Evolutionary conservation across 2,888 invertebrate species (phyloP).

Genomic region (Trachelus stipa): DNA sequence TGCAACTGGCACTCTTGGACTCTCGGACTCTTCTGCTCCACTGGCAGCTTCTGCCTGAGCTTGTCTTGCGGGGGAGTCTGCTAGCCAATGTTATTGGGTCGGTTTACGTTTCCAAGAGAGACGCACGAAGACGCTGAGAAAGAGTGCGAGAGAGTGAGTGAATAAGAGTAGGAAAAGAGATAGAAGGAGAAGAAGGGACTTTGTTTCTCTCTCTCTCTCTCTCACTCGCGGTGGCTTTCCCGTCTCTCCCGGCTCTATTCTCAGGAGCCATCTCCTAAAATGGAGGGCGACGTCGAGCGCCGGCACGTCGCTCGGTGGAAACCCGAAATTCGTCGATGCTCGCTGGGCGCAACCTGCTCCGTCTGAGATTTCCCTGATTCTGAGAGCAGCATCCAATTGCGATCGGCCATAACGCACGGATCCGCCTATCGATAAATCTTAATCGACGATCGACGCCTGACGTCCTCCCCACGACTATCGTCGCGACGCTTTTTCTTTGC

Average conservation of each 20-base stretch:
- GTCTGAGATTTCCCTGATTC: no score
- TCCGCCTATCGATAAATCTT: no score
- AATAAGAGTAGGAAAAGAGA: slow-evolving; percentile 6
- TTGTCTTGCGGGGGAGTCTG: slow-evolving; percentile 22
- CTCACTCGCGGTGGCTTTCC: slow-evolving; percentile 22
- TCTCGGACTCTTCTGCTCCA: no score
- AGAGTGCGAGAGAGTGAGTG: slow-evolving; percentile 15
- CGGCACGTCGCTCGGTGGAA: slow-evolving; percentile 11
- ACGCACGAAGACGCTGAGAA: slow-evolving; percentile 4
- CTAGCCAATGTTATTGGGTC: slow-evolving; percentile 24
- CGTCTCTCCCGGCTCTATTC: slow-evolving; percentile 48
- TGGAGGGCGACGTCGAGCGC: slow-evolving; percentile 47
- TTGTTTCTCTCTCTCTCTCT: no score
- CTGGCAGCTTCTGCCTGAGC: neutral
- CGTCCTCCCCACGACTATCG: slow-evolving; percentile 10
- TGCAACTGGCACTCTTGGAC: no score
- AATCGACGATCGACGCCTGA: slow-evolving; percentile 14
- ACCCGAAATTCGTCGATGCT: slow-evolving; percentile 9
- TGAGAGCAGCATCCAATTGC: no score
- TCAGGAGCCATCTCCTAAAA: slow-evolving; percentile 63
- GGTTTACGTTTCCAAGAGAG: slow-evolving; percentile 18
- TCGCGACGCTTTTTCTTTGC: no score
- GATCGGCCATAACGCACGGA: no score
- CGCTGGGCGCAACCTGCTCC: no score
- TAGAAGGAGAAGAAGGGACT: no score